Evolutionary conservation across 2,113 vertebrate genomes (phyloP), one percentile per base, ranked within the genome.

Genomic region (Dipodomys merriami): DNA sequence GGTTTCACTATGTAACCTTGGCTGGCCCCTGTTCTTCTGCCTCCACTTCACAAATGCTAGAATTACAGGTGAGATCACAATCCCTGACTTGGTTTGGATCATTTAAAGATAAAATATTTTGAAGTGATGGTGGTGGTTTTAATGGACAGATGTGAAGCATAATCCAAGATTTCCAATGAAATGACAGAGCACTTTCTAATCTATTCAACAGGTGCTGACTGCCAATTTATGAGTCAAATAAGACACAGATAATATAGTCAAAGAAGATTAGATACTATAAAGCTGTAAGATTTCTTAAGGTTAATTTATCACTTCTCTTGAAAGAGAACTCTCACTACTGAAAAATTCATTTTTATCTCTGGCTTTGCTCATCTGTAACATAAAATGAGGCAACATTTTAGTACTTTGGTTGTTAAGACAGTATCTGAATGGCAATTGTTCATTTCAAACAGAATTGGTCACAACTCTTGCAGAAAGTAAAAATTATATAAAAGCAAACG

Each of bases 401-500:
- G 49, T 49, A 49, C 49, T 49, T 49, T 11, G 49, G 6, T 65
- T 15, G 80, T 8, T 39, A 39, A 39, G 71, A 86, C 2, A n/a
- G 35, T 84, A 67, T 69, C 5, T 86, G 33, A 88, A 83, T 5
- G 72, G 35, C 9, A 91, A 94, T 57, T 94, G 7, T 94, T 93
- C 71, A 60, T 95, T 16, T 94, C 4, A 83, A 92, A 86, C 7
- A 95, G 65, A 89, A 86, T 60, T 74, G 77, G 49, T 62, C 49
- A 91, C 29, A 77, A 62, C 82, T 84, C 22, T 71, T 44, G 91
- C 4, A 90, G 91, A 3, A 19, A 93, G 93, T 0, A 39, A 39
- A 86, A 95, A 93, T 73, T 49, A 68, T 20, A 74, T 29, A 22
- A 67, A 91, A 90, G 93, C 9, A 94, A 89, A 85, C 65, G 25